phyloP scores from a whole-genome alignment of 2,888 invertebrate genomes.

The Cepaea hortensis region DNA sequence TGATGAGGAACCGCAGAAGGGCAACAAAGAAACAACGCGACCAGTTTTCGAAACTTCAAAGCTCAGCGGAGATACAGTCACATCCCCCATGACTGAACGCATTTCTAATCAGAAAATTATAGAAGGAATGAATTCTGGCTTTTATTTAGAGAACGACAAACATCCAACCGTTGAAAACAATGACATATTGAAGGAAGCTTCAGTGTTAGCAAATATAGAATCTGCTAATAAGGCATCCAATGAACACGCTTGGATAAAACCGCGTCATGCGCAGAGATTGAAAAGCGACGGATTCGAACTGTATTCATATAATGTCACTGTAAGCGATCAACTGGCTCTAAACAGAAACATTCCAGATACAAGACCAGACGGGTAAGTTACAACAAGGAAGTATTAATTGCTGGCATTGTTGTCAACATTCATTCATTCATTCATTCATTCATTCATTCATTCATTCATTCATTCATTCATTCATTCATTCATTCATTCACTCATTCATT shows the following conservation, averaged over 20 bases:
- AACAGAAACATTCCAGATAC: constrained; percentile 49
- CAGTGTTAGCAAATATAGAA: not conserved
- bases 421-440: too few species aligned
- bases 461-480: too few species aligned
- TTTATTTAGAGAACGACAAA: not conserved
- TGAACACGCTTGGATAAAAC: not conserved
- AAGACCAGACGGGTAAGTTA: constrained; percentile 48
- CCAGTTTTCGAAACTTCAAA: not conserved
- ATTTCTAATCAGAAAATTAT: not conserved
- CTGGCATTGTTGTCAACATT: too few species aligned
- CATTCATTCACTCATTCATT: too few species aligned
- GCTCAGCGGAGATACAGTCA: not conserved
- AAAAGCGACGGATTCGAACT: constrained; percentile 46
- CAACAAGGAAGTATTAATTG: not conserved
- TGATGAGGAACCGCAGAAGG: not conserved
- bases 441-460: too few species aligned
- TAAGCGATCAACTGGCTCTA: constrained; percentile 45
- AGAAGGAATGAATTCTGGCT: not conserved
- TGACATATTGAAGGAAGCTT: not conserved
- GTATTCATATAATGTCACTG: constrained; percentile 51
- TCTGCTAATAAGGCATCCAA: not conserved
- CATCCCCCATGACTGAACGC: not conserved
- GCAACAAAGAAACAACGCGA: not conserved
- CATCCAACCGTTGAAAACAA: not conserved
- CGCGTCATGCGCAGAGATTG: not conserved